These are phyloP conservation scores for Eptatretus atami DNA, from an alignment of 2,797 vertebrate genomes.

Conservation along the genomic window DNA sequence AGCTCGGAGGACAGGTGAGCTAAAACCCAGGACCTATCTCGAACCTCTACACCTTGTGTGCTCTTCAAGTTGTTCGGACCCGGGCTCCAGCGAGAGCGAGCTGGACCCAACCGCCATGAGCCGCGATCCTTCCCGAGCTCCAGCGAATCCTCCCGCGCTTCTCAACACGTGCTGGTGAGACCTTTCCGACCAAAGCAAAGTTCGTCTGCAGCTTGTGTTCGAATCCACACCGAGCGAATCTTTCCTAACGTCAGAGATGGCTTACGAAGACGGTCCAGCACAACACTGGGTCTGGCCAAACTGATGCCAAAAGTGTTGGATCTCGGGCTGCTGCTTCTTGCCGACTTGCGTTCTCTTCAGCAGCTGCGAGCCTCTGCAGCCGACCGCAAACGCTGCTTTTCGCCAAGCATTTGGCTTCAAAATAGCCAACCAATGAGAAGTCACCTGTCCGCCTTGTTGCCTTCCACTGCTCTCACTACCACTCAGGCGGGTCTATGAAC, in stretches of 20 bases:
- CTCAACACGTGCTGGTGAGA: too few species aligned
- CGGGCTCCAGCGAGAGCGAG: too few species aligned
- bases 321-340: slow-evolving; percentile 31
- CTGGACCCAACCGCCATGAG: too few species aligned
- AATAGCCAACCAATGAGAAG: neutral
- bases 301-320: slow-evolving; percentile 57
- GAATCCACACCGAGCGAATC: slow-evolving; percentile 58
- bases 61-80: too few species aligned
- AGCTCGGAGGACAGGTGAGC: too few species aligned
- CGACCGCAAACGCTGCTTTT: neutral
- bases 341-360: neutral
- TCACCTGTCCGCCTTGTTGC: neutral
- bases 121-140: too few species aligned
- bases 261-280: slow-evolving; percentile 83
- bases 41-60: too few species aligned
- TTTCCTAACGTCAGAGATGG: slow-evolving; percentile 62
- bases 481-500: slow-evolving; percentile 17
- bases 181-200: too few species aligned
- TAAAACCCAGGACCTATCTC: too few species aligned
- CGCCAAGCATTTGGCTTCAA: neutral
- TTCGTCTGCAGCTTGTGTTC: slow-evolving; percentile 12
- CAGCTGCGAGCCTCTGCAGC: neutral
- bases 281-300: slow-evolving; percentile 57
- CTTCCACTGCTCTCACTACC: neutral
- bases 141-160: too few species aligned